A percentile compares a stretch with the other conserved stretches of the same genome.
Evolutionary conservation across 2,113 vertebrate genomes (phyloP).

Genomic region (Jacana jacana): DNA sequence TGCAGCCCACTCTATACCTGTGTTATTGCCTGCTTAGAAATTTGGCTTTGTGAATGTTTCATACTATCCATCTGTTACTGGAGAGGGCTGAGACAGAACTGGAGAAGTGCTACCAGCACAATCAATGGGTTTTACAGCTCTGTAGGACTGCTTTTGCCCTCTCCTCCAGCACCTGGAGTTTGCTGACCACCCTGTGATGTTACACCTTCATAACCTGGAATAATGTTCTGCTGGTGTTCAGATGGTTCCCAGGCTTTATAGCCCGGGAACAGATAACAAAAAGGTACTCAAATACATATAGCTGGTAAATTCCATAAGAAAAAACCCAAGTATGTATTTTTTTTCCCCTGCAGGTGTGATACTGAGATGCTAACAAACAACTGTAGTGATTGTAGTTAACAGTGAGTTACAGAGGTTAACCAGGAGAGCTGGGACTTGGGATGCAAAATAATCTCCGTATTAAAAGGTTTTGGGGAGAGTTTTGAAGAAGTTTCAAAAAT

Average conservation of each 20-base stretch:
- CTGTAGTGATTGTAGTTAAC: no score
- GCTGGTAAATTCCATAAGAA: not conserved
- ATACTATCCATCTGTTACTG: not conserved
- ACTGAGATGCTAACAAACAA: not conserved
- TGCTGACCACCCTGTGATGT: slow-evolving; percentile 33
- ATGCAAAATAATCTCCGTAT: not conserved
- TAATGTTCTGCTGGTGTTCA: slow-evolving; percentile 50
- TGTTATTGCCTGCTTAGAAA: not conserved
- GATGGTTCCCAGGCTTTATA: slow-evolving; percentile 71
- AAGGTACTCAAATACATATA: not conserved
- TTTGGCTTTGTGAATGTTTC: not conserved
- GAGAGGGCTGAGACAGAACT: not conserved
- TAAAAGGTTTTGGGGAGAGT: not conserved
- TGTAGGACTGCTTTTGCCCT: slow-evolving; percentile 66
- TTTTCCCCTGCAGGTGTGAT: not conserved
- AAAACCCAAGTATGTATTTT: not conserved
- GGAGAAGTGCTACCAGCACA: not conserved
- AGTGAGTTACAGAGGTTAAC: not conserved
- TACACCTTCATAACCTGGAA: slow-evolving; percentile 59
- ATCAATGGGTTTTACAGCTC: slow-evolving; percentile 23
- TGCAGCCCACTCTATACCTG: not conserved
- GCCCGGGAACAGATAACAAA: slow-evolving; percentile 10
- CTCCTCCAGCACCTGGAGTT: slow-evolving; percentile 58
- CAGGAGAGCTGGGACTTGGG: not conserved
- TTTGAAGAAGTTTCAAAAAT: not conserved